Evolutionary conservation across 2,113 vertebrate species (phyloP).

Genomic region (Vombatus ursinus): DNA sequence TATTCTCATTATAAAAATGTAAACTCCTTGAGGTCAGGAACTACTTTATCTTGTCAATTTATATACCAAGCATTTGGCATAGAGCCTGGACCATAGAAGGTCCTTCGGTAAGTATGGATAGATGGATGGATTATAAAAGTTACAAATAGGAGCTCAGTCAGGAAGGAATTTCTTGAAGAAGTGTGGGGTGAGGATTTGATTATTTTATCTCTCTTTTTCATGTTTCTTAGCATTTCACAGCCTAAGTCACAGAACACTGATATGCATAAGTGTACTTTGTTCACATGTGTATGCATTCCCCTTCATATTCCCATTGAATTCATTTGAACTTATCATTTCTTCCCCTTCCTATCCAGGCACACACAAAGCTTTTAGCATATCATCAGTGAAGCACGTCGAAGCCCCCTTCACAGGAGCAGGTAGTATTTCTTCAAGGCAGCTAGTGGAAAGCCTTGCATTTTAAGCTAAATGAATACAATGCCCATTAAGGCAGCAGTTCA

Average conservation of each 20-base stretch:
- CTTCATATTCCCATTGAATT: not conserved
- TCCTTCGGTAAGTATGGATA: not conserved
- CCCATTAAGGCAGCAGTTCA: accelerated
- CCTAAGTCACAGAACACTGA: not conserved
- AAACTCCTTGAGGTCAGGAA: not conserved
- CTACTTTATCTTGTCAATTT: not conserved
- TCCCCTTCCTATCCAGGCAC: not conserved
- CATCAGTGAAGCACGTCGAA: accelerated
- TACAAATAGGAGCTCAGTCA: not conserved
- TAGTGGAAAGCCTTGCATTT: not conserved
- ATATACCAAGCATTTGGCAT: not conserved
- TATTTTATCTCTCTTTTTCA: not conserved
- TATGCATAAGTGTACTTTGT: not conserved
- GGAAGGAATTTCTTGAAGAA: not conserved
- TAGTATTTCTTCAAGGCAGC: accelerated
- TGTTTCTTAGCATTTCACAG: not conserved
- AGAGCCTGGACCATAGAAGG: not conserved
- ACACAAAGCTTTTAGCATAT: not conserved
- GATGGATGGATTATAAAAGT: not conserved
- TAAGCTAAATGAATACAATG: not conserved
- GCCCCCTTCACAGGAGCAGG: not conserved
- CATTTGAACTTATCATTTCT: not conserved
- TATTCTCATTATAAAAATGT: not conserved
- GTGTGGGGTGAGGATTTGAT: not conserved
- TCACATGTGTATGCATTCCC: not conserved